Evolutionary conservation across 2,797 vertebrate species (phyloP).

Genomic region (Sebastes hubbsi): DNA sequence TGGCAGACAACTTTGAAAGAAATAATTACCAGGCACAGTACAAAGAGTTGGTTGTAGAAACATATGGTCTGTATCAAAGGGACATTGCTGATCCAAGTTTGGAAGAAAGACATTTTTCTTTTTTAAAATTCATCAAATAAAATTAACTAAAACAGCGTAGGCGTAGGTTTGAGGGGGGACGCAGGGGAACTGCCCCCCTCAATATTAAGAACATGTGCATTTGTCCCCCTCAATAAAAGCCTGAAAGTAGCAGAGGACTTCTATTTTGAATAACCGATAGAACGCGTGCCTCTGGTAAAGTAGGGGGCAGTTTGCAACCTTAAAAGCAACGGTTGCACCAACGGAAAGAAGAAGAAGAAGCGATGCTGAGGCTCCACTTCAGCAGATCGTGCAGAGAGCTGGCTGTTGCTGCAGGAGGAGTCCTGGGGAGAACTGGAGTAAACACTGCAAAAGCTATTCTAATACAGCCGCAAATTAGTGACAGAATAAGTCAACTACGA

Average conservation of each 20-base stretch:
- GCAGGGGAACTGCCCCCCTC: neutral
- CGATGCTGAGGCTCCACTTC: neutral
- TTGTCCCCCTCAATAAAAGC: neutral
- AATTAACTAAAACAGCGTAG: constrained; percentile 7
- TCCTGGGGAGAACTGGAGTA: neutral
- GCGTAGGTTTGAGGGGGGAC: neutral
- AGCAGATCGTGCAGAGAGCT: neutral
- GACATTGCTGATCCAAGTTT: constrained; percentile 32
- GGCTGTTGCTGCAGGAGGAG: neutral
- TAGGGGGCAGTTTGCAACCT: neutral
- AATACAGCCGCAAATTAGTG: neutral
- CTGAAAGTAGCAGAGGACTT: neutral
- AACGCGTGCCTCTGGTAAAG: neutral
- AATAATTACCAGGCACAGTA: constrained; percentile 53
- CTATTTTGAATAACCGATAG: neutral
- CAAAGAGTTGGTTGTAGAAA: constrained; percentile 45
- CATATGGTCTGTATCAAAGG: constrained; percentile 64
- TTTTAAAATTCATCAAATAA: neutral
- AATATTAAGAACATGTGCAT: too few species aligned
- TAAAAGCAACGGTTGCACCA: neutral
- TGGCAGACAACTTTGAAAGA: constrained; percentile 57
- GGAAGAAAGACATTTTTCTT: neutral
- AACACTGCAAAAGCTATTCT: neutral
- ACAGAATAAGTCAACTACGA: too few species aligned
- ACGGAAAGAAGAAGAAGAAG: neutral